phyloP scores from a whole-genome alignment of 2,113 vertebrate species.

The Passerina amoena region DNA sequence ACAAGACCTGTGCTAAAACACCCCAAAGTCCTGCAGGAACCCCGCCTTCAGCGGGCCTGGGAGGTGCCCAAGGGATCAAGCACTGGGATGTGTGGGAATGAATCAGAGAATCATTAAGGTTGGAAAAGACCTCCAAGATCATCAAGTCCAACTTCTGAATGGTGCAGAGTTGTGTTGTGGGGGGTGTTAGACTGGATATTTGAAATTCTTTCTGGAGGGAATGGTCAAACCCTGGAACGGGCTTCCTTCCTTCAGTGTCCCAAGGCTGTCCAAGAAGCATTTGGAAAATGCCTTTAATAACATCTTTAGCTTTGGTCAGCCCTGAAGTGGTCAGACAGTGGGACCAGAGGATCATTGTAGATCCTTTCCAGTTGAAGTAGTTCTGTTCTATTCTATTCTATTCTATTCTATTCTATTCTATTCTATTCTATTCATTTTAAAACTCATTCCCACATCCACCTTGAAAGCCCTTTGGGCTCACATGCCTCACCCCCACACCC shows the following conservation, averaged over 20 bases:
- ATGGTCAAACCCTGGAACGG: background rate
- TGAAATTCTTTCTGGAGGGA: background rate
- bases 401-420: background rate
- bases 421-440: background rate
- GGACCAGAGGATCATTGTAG: background rate
- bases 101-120: background rate
- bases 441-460: background rate
- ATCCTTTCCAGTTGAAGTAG: background rate
- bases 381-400: too few relatives aligned
- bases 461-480: background rate
- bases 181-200: background rate
- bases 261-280: background rate
- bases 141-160: background rate
- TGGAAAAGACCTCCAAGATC: background rate
- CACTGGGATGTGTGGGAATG: rapidly evolving
- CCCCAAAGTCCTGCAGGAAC: background rate
- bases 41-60: background rate
- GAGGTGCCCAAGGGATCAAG: background rate
- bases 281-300: background rate
- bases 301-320: background rate
- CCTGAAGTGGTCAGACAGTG: background rate
- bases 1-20: background rate
- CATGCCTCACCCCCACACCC: background rate
- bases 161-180: background rate
- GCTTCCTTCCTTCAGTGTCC: background rate